Evolutionary conservation across 2,113 vertebrate genomes (phyloP).

Genomic region (Acrocephalus kingi): DNA sequence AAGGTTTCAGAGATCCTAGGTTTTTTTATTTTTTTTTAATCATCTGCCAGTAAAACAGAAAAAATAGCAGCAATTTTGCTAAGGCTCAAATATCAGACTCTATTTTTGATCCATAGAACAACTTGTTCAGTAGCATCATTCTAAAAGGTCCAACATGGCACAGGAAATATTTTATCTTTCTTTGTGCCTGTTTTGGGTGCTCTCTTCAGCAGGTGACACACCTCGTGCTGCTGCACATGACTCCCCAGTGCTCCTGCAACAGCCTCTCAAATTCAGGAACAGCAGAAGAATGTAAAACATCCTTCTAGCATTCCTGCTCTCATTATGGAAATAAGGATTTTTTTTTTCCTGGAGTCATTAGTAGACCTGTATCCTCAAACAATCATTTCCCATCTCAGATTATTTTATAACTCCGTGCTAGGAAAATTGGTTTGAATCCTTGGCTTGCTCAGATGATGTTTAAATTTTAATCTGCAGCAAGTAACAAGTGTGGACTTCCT

Average conservation of each 20-base stretch:
- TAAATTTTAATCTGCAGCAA: conserved; percentile 74
- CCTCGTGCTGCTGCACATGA: background rate
- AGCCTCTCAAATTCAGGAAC: background rate
- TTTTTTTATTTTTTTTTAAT: background rate
- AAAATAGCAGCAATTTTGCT: background rate
- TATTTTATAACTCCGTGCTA: background rate
- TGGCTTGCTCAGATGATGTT: conserved; percentile 51
- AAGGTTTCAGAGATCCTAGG: background rate
- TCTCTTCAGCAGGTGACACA: background rate
- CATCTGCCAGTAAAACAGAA: background rate
- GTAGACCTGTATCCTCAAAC: background rate
- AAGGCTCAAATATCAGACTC: background rate
- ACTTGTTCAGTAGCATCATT: background rate
- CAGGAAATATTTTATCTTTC: background rate
- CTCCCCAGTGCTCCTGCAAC: background rate
- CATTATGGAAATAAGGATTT: background rate
- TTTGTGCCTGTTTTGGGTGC: background rate
- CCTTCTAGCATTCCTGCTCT: background rate
- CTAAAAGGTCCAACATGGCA: background rate
- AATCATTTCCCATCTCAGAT: background rate
- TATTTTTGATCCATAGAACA: background rate
- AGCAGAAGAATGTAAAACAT: background rate
- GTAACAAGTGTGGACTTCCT: conserved; percentile 48
- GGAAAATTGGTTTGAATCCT: conserved; percentile 7
- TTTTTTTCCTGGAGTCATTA: background rate